Evolutionary conservation across 2,113 vertebrate genomes (phyloP).

Genomic region (Tychaedon coryphoeus): DNA sequence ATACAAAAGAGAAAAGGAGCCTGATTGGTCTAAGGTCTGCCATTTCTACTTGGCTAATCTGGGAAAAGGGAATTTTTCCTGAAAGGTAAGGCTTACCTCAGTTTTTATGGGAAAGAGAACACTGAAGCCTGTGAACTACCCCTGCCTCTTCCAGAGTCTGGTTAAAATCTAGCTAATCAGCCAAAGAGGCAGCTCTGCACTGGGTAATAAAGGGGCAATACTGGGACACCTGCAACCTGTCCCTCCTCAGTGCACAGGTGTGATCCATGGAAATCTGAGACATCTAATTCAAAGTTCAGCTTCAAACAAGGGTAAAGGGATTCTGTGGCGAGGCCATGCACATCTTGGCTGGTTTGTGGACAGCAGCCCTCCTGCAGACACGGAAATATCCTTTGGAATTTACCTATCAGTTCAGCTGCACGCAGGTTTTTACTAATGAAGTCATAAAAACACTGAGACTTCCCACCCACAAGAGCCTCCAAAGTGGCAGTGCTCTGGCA

Average conservation of each 20-base stretch:
- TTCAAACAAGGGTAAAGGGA: background rate
- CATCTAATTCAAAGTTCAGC: background rate
- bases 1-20: background rate
- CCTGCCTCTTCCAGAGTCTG: background rate
- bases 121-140: background rate
- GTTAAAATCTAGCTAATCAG: background rate
- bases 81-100: background rate
- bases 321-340: background rate
- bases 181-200: background rate
- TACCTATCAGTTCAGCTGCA: background rate
- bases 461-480: background rate
- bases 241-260: background rate
- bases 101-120: background rate
- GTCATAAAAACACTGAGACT: background rate
- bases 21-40: background rate
- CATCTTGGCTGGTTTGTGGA: background rate
- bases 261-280: background rate
- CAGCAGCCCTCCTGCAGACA: background rate
- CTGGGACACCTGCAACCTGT: background rate
- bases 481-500: background rate
- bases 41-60: background rate
- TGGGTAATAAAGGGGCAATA: background rate
- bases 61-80: background rate
- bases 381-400: background rate
- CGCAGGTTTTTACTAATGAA: background rate